Percentiles rank a stretch among this genome's conserved stretches.
Conservation (phyloP, 2,888 invertebrate species). For the Ennomos quercinarius region DNA sequence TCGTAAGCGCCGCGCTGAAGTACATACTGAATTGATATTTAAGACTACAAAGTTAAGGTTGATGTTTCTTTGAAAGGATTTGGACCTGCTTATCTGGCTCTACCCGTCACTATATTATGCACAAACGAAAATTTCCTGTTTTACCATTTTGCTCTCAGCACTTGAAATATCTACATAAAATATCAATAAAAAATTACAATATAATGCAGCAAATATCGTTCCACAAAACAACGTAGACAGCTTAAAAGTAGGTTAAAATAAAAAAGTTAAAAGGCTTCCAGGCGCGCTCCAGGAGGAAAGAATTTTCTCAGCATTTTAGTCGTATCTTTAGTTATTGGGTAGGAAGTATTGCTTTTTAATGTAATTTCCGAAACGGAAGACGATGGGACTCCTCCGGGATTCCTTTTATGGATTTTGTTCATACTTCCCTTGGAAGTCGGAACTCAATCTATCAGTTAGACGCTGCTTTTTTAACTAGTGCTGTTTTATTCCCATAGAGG, state of each 20-base stretch:
- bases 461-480: conserved; percentile 47
- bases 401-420: conserved; percentile 76
- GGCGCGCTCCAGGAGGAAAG: conserved; percentile 46
- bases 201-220: conserved; percentile 13
- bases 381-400: conserved; percentile 65
- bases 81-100: too few relatives aligned
- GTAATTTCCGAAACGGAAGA: conserved; percentile 81
- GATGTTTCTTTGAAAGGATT: too few relatives aligned
- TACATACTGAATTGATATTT: too few relatives aligned
- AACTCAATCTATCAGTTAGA: conserved; percentile 62
- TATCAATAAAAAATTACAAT: background rate
- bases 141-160: too few relatives aligned
- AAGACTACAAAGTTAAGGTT: too few relatives aligned
- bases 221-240: conserved; percentile 10
- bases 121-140: too few relatives aligned
- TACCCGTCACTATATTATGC: too few relatives aligned
- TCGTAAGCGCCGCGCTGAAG: too few relatives aligned
- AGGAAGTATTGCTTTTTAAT: conserved; percentile 80
- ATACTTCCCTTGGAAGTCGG: conserved; percentile 56
- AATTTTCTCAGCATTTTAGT: conserved; percentile 58
- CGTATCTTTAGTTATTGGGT: conserved; percentile 66
- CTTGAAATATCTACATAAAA: too few relatives aligned
- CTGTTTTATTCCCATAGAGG: conserved; percentile 20
- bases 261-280: conserved; percentile 25
- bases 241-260: conserved; percentile 31